phyloP scores from a whole-genome alignment of 2,113 vertebrate species.

The Austrofundulus limnaeus region DNA sequence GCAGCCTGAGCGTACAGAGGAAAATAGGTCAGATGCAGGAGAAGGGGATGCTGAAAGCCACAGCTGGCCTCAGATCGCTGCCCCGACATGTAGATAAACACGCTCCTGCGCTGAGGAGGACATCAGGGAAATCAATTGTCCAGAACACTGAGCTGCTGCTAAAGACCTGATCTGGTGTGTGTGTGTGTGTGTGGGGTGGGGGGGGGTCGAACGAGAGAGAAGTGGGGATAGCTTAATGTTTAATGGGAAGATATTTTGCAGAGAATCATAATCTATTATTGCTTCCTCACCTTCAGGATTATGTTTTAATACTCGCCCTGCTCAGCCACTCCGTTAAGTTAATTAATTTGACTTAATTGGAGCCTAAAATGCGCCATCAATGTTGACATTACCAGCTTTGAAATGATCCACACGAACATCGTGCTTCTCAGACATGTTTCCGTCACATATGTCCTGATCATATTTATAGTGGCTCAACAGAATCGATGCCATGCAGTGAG shows the following conservation, averaged over 20 bases:
- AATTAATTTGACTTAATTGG: background rate
- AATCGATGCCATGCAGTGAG: constrained; percentile 41
- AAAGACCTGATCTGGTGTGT: constrained; percentile 37
- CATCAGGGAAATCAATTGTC: constrained; percentile 50
- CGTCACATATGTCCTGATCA: constrained; percentile 63
- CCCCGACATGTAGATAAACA: constrained; percentile 4
- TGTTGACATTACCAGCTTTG: constrained; percentile 13
- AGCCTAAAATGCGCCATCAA: constrained; percentile 3
- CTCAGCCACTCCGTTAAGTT: background rate
- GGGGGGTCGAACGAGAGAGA: no score
- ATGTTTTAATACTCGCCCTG: constrained; percentile 10
- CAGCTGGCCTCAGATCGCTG: constrained; percentile 41
- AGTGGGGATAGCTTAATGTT: background rate
- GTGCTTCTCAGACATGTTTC: constrained; percentile 25
- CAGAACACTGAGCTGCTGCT: constrained; percentile 38
- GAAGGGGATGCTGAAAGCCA: constrained; percentile 24
- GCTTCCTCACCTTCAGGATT: constrained; percentile 8
- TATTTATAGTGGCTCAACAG: constrained; percentile 69
- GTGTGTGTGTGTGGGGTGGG: background rate
- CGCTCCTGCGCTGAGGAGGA: constrained; percentile 7
- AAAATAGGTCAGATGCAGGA: constrained; percentile 62
- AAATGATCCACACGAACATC: constrained; percentile 1
- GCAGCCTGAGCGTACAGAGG: background rate
- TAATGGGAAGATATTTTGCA: constrained; percentile 7
- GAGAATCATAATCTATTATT: background rate